Evolutionary conservation across 1,140 invertebrate species (phyloP).

Genomic region (Calosoma granatense): DNA sequence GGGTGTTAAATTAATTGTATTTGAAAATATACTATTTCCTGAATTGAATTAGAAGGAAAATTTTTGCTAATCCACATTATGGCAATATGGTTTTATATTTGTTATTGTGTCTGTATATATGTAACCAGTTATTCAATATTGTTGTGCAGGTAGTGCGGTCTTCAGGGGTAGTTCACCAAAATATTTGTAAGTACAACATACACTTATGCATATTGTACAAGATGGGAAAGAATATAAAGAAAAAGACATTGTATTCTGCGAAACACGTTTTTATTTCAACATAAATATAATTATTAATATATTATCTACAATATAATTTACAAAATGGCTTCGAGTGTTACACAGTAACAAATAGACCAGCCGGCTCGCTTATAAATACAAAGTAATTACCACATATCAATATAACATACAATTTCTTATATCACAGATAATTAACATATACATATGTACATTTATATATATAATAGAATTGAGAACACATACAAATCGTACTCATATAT

Average conservation of each 20-base stretch:
- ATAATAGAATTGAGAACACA: neutral
- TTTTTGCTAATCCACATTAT: no score
- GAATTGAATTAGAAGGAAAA: no score
- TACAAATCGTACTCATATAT: slow-evolving; percentile 1
- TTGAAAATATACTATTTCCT: no score
- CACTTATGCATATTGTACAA: neutral
- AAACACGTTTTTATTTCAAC: slow-evolving; percentile 8
- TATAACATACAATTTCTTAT: slow-evolving; percentile 3
- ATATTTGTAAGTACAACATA: no score
- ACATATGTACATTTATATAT: neutral
- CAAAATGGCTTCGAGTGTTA: neutral
- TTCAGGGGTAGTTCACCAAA: no score
- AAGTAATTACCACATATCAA: neutral
- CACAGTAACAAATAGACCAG: neutral
- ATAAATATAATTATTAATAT: slow-evolving; percentile 1
- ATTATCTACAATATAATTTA: slow-evolving; percentile 3
- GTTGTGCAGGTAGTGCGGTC: no score
- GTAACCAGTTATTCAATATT: no score
- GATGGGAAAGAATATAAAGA: neutral
- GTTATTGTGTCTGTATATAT: no score
- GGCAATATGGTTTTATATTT: no score
- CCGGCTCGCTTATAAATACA: neutral
- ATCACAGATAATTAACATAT: slow-evolving; percentile 3
- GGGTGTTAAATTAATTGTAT: no score
- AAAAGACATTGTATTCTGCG: neutral